These are phyloP conservation scores for Numenius phaeopus DNA, from an alignment of 2,797 vertebrate genomes.

Conservation along the genomic window DNA sequence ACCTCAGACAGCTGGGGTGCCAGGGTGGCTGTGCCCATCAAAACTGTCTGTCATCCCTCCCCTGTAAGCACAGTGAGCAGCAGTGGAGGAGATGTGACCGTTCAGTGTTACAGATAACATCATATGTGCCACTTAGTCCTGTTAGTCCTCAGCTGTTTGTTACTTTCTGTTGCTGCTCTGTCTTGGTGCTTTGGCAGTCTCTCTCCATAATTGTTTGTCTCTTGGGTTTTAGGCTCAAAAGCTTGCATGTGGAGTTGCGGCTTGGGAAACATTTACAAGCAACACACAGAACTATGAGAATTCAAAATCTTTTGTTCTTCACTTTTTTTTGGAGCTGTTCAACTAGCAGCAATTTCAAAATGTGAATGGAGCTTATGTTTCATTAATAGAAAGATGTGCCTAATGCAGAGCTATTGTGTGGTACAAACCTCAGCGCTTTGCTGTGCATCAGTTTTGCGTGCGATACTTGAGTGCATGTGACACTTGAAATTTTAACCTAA, in stretches of 20 bases:
- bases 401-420: rapidly evolving
- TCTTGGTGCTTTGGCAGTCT: background rate
- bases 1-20: background rate
- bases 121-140: background rate
- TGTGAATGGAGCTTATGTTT: constrained; percentile 42
- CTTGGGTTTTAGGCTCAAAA: constrained; percentile 47
- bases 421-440: background rate
- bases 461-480: background rate
- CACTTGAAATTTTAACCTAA: background rate
- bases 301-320: constrained; percentile 5
- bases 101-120: background rate
- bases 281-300: background rate
- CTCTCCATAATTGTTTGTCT: background rate
- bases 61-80: background rate
- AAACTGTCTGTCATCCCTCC: background rate
- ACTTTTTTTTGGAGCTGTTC: background rate
- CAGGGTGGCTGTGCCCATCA: background rate
- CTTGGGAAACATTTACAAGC: constrained; percentile 37
- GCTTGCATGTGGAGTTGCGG: background rate
- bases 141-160: background rate
- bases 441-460: background rate
- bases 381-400: constrained; percentile 8
- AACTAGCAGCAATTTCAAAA: constrained; percentile 11
- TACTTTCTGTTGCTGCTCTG: background rate
- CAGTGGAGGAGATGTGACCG: background rate